phyloP scores from a whole-genome alignment of 2,113 vertebrate genomes.

The Cyrtonyx montezumae region DNA sequence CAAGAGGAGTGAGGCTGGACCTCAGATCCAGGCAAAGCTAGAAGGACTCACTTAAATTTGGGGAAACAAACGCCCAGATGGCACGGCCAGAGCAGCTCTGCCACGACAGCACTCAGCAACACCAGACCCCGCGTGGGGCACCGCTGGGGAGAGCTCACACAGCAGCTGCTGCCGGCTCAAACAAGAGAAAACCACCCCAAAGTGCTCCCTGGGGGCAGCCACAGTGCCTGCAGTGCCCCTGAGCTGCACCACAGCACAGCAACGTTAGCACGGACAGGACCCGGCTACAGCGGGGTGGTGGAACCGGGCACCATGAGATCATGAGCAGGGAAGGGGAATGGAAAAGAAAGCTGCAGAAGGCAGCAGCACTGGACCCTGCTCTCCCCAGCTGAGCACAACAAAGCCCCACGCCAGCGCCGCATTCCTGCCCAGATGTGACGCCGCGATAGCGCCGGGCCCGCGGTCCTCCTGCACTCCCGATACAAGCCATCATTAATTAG shows the following conservation, averaged over 20 bases:
- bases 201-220: background rate
- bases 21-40: background rate
- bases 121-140: background rate
- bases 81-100: background rate
- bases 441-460: background rate
- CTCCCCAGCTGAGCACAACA: background rate
- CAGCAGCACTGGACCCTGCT: background rate
- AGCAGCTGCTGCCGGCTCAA: background rate
- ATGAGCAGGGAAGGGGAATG: background rate
- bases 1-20: background rate
- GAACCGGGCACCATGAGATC: background rate
- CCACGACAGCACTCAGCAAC: conserved; percentile 46
- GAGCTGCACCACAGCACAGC: background rate
- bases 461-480: conserved; percentile 21
- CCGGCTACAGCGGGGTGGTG: background rate
- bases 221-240: background rate
- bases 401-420: background rate
- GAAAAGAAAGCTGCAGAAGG: background rate
- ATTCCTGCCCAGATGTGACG: conserved; percentile 65
- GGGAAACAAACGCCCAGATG: background rate
- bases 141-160: background rate
- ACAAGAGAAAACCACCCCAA: background rate
- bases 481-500: conserved; percentile 67
- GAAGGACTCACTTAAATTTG: background rate
- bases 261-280: background rate